Evolutionary conservation across 2,888 invertebrate genomes (phyloP).

Genomic region (Limnephilus rhombicus): DNA sequence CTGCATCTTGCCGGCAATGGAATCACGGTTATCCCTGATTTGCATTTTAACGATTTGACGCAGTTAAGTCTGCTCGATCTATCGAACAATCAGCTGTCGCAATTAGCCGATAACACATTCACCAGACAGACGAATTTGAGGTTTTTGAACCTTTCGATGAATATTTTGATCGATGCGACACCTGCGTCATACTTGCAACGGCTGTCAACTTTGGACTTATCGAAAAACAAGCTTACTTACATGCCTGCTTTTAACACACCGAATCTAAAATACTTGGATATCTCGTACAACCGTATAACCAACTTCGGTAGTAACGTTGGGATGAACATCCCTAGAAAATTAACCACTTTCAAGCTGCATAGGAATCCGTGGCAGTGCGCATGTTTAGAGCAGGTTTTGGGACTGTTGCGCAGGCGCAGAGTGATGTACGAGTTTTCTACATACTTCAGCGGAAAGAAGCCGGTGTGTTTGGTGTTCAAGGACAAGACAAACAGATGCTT

Average conservation of each 20-base stretch:
- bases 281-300: conserved; percentile 58
- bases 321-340: conserved; percentile 46
- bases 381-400: conserved; percentile 56
- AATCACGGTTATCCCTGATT: conserved; percentile 51
- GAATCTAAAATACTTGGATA: conserved; percentile 47
- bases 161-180: conserved; percentile 47
- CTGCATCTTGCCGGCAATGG: conserved; percentile 57
- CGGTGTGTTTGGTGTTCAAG: conserved; percentile 50
- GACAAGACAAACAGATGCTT: conserved; percentile 42
- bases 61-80: conserved; percentile 54
- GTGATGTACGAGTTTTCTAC: conserved; percentile 31
- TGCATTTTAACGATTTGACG: conserved; percentile 50
- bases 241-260: conserved; percentile 48
- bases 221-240: conserved; percentile 54
- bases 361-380: conserved; percentile 61
- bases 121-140: conserved; percentile 27
- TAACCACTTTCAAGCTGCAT: conserved; percentile 49
- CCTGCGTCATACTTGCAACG: conserved; percentile 21
- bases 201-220: conserved; percentile 53
- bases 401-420: conserved; percentile 40
- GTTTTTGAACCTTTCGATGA: conserved; percentile 58
- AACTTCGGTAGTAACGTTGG: conserved; percentile 51
- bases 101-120: conserved; percentile 51
- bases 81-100: conserved; percentile 52
- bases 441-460: conserved; percentile 60